Evolutionary conservation across 1,140 invertebrate genomes (phyloP).

Genomic region (Drosophila ogumai): DNA sequence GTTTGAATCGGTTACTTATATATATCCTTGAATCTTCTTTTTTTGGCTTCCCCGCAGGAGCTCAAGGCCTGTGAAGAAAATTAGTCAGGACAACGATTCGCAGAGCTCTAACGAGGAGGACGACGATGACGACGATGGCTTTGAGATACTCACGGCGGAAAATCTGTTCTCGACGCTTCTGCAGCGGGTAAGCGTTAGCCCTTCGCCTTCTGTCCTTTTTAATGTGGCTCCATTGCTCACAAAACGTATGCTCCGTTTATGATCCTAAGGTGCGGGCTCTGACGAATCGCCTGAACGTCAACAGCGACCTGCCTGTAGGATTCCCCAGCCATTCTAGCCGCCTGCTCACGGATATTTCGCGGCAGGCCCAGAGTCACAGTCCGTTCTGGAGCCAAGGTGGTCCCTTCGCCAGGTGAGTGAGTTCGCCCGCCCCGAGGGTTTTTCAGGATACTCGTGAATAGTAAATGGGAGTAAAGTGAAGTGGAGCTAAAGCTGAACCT

Average conservation of each 20-base stretch:
- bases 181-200: constrained; percentile 88
- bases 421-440: not conserved
- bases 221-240: not conserved
- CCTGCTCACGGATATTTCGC: constrained; percentile 78
- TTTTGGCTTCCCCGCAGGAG: constrained; percentile 86
- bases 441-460: not conserved
- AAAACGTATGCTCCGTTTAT: not conserved
- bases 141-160: constrained; percentile 95
- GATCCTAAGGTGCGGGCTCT: constrained; percentile 90
- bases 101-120: constrained; percentile 95
- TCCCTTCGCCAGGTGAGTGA: constrained; percentile 79
- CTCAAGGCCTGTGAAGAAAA: constrained; percentile 89
- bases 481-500: not conserved
- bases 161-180: constrained; percentile 94
- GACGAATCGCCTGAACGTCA: constrained; percentile 93
- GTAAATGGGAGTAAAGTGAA: not conserved
- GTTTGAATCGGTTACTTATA: constrained; percentile 29
- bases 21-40: constrained; percentile 1
- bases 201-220: not conserved
- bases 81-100: constrained; percentile 90
- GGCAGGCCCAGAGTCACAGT: constrained; percentile 76
- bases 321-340: constrained; percentile 84
- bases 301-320: constrained; percentile 87
- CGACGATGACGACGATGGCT: constrained; percentile 94
- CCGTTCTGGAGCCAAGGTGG: constrained; percentile 80